Base-by-base conservation (phyloP, 30 jellyfish, hydroid and myxozoan genomes). In the Morbakka virulenta region DNA sequence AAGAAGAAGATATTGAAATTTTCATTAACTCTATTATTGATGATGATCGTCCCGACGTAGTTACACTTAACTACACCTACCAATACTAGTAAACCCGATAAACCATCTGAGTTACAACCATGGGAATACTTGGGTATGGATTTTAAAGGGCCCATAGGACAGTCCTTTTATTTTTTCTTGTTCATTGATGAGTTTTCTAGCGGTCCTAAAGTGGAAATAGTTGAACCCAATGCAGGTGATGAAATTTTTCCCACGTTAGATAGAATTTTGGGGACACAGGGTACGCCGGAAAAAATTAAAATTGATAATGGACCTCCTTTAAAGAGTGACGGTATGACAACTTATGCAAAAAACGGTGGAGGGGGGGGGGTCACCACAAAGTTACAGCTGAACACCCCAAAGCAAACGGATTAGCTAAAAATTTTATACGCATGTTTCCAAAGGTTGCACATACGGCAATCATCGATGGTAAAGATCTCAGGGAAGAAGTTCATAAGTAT, bases 301-400 rank as follows among this genome's bases (percentile, higher is more conserved):
- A 57, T 32, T 57, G 71, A 57, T 2, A 57, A 57, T 57, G 71
- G 71, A 23, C 71, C 71, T 23, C 71, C 71, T 23, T 57, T 57
- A 9, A 57, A 57, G 71, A 57, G 71, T 57, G 35, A 57, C 24
- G 71, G 28, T 23, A 3, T 57, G 71, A 35, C 0, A 35, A 0
- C 24, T 1, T 35, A 57, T 57, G 71, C 71, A 32, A 57, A 57
- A 57, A 32, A 57, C n/a, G n/a, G n/a, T n/a, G n/a, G 71, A 23
- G 82, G 75, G 82, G 82, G 23, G 35, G 20, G 28, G 20, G 0
- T 34, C 82, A 70, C 29, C 79, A 70, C 25, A 32, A 22, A 34
- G 29, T 70, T 17, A 23, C 82, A 17, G 76, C 82, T 0, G 82
- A 70, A 70, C 75, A 70, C 76, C 82, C 82, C 20, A 32, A 34